phyloP scores from a whole-genome alignment of 2,113 vertebrate genomes.

The Oncorhynchus gorbuscha region DNA sequence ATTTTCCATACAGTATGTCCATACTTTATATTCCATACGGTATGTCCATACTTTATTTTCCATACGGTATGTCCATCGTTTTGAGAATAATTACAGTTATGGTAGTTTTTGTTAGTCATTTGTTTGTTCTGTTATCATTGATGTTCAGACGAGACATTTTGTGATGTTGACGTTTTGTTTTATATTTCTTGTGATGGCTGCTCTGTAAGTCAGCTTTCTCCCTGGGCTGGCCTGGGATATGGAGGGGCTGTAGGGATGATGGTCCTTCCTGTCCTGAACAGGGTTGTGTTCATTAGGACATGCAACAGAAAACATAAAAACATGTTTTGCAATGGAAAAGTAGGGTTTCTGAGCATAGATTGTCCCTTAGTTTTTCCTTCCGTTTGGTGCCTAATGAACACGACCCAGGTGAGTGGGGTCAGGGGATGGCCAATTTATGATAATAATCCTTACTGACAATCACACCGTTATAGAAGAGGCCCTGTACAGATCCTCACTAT shows the following conservation, averaged over 20 bases:
- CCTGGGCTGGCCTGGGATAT: slow-evolving; percentile 20
- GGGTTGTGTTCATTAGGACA: not conserved
- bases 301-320: not conserved
- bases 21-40: too few relatives aligned
- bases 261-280: not conserved
- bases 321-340: too few relatives aligned
- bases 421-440: not conserved
- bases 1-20: too few relatives aligned
- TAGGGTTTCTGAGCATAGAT: too few relatives aligned
- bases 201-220: slow-evolving; percentile 67
- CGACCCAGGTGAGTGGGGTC: not conserved
- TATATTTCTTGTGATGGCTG: slow-evolving; percentile 59
- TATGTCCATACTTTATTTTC: slow-evolving; percentile 9
- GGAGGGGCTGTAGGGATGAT: not conserved
- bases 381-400: not conserved
- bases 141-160: slow-evolving; percentile 78
- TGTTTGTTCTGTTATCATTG: slow-evolving; percentile 32
- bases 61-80: slow-evolving; percentile 14
- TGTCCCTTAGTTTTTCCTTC: not conserved
- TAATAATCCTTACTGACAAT: slow-evolving; percentile 33
- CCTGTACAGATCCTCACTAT: too few relatives aligned
- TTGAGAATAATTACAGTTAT: slow-evolving; percentile 45
- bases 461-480: slow-evolving; percentile 1
- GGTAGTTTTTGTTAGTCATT: slow-evolving; percentile 52
- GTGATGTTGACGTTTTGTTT: slow-evolving; percentile 74